phyloP scores from a whole-genome alignment of 2,113 vertebrate genomes.

The Upupa epops region DNA sequence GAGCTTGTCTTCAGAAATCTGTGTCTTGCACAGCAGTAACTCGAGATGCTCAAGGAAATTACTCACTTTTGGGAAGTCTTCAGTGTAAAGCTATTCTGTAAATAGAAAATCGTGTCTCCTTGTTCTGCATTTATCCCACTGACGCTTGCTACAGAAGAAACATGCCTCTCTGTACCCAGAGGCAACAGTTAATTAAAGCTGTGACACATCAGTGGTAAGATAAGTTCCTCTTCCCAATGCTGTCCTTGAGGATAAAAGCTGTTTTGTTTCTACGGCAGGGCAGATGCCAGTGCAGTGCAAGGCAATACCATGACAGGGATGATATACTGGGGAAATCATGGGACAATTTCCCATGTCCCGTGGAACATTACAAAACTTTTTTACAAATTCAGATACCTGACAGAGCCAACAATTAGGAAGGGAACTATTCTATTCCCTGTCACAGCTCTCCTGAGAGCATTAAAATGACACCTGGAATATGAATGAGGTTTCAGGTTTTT shows the following conservation, averaged over 20 bases:
- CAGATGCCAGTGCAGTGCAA: background rate
- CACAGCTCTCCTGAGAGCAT: background rate
- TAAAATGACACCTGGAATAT: background rate
- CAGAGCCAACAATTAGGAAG: background rate
- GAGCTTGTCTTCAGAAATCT: background rate
- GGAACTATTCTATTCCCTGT: background rate
- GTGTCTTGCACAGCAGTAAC: background rate
- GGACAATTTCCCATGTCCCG: background rate
- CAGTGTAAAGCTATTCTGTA: background rate
- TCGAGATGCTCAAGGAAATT: background rate
- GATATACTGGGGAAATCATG: background rate
- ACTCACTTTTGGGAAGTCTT: fast-evolving
- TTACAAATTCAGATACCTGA: background rate
- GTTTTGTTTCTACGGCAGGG: background rate
- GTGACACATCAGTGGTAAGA: background rate
- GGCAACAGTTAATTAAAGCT: background rate
- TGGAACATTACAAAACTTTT: background rate
- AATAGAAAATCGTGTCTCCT: background rate
- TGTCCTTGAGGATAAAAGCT: slow-evolving; percentile 16
- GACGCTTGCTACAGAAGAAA: background rate
- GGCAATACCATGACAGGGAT: background rate
- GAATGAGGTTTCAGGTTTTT: background rate
- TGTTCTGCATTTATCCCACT: background rate
- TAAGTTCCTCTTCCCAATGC: background rate
- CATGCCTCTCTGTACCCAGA: background rate